A percentile compares a stretch with the other conserved stretches of the same genome.
These are phyloP conservation scores for Megaleporinus macrocephalus DNA, from an alignment of 2,113 vertebrate species.

Conservation along the genomic window DNA sequence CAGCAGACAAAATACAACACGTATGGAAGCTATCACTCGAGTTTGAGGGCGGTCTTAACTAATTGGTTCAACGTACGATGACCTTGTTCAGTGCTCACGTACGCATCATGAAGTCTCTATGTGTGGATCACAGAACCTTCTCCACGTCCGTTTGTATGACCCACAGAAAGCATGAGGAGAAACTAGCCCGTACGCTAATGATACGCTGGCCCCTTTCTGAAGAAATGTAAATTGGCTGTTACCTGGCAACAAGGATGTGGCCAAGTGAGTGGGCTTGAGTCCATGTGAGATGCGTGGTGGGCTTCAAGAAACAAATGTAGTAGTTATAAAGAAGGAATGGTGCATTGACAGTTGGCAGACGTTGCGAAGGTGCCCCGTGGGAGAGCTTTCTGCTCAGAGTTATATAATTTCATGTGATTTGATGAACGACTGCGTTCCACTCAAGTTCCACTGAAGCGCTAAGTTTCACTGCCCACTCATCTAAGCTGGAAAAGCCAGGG, in stretches of 20 bases:
- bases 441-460: too few relatives aligned
- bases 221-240: conserved; percentile 20
- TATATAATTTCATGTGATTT: neutral
- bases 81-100: too few relatives aligned
- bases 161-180: neutral
- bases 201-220: conserved; percentile 4
- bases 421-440: neutral
- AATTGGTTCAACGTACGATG: too few relatives aligned
- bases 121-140: neutral
- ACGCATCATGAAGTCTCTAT: too few relatives aligned
- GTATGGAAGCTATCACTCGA: too few relatives aligned
- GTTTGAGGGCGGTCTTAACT: too few relatives aligned
- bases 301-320: neutral
- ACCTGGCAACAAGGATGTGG: conserved; percentile 16
- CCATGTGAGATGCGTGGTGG: neutral
- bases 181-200: conserved; percentile 2
- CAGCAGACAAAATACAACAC: too few relatives aligned
- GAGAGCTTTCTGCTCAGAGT: neutral
- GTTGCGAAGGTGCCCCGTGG: neutral
- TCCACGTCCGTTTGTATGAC: neutral
- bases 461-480: too few relatives aligned
- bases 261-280: conserved; percentile 4
- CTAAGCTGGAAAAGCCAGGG: neutral
- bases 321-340: neutral
- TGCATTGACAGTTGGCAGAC: neutral